Base-by-base conservation (phyloP, 92 coral and sea anemone species). In the Heliopora coerulea region DNA sequence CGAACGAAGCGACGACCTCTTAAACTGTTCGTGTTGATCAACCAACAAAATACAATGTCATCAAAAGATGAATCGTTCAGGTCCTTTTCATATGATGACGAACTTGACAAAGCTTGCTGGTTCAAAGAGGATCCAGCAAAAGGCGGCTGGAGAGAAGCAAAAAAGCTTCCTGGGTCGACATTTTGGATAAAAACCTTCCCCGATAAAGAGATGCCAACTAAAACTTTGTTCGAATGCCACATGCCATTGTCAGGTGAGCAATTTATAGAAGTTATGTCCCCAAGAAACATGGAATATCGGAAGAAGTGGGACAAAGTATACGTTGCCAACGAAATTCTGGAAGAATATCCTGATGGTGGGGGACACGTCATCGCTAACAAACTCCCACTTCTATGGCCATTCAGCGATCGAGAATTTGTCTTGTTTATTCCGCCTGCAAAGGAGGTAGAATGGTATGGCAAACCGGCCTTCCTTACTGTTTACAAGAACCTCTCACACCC, bases 401-500 rank as follows among this genome's bases (percentile, higher is more conserved):
- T 81, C 6, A 34, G 30, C 7, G 85, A 81, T 73, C 80, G 80
- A 23, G 39, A 29, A 0, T 73, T 81, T 42, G 63, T 81, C 3
- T 29, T 81, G 80, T 81, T 56, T 30, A 48, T 62, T 15, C 54
- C 85, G 14, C 73, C 85, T 24, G 26, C 44, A 1, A 73, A 31
- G 49, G 74, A 81, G 26, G 65, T 81, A 19, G 85, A 81, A 17
- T 81, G 75, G 80, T 81, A 61, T 49, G 80, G 75, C 34, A 61
- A 81, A 49, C 3, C 23, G 17, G 80, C 85, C 3, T 49, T 19
- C 20, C 42, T 73, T 46, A 13, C 73, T 23, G 26, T 30, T 7
- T 26, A 62, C 29, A 37, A 41, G 31, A 49, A 81, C 46, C 66
- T 65, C 11, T 42, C 34, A 26, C 85, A 75, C 54, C 73, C 64